Percentiles rank a stretch among this genome's conserved stretches.
phyloP scores from a whole-genome alignment of 2,797 vertebrate genomes.

The Pteropus rufus region DNA sequence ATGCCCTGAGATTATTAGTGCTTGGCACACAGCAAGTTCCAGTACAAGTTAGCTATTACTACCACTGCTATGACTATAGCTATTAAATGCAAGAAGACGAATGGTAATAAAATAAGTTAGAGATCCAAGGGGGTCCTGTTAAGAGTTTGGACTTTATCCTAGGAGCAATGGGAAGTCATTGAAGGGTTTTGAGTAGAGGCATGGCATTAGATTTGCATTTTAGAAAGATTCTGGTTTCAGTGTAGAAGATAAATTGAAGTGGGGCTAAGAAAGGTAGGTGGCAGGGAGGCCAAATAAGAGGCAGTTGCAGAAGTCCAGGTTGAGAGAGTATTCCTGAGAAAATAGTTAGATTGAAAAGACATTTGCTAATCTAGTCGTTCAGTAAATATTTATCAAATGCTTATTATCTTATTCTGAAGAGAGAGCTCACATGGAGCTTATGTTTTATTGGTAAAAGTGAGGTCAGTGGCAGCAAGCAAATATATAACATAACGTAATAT shows the following conservation, averaged over 20 bases:
- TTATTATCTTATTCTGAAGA: background rate
- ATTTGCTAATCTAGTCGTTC: background rate
- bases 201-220: slow-evolving; percentile 2
- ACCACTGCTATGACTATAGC: background rate
- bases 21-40: background rate
- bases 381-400: background rate
- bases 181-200: background rate
- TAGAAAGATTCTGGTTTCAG: background rate
- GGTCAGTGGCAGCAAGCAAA: background rate
- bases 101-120: background rate
- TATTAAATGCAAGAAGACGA: background rate
- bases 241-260: background rate
- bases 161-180: background rate
- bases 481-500: background rate
- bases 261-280: background rate
- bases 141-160: background rate
- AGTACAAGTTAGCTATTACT: background rate
- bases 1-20: background rate
- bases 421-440: background rate
- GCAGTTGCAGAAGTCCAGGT: background rate
- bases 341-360: background rate
- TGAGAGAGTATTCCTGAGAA: background rate
- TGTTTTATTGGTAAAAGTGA: background rate
- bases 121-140: background rate
- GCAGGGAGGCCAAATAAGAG: background rate